Percentiles rank a stretch among this genome's conserved stretches.
These are phyloP conservation scores for Micromesistius poutassou DNA, from an alignment of 2,797 vertebrate genomes.

Conservation along the genomic window DNA sequence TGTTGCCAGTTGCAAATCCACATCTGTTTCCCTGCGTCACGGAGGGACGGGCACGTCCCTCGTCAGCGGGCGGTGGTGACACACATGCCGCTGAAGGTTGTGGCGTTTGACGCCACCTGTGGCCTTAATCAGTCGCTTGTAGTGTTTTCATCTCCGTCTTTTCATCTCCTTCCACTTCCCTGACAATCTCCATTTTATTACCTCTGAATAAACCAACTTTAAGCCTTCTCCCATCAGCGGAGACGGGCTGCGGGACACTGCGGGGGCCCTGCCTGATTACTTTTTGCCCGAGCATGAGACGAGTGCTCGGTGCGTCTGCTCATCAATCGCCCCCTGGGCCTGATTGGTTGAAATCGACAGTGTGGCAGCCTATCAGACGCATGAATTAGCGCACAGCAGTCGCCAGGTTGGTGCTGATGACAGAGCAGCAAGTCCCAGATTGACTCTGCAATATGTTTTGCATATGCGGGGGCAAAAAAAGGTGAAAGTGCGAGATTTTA, in stretches of 20 bases:
- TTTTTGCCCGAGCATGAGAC: constrained; percentile 27
- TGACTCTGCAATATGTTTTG: not conserved
- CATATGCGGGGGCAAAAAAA: not conserved
- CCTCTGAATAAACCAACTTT: constrained; percentile 29
- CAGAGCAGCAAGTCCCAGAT: not conserved
- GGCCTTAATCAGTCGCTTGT: constrained; percentile 61
- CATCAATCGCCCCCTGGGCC: constrained; percentile 27
- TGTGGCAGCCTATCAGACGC: constrained; percentile 4
- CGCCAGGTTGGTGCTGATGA: not conserved
- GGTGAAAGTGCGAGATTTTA: not conserved
- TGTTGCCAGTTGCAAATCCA: constrained; percentile 3
- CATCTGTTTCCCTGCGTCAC: constrained; percentile 9
- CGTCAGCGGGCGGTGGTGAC: constrained; percentile 43
- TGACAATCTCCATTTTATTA: constrained; percentile 28
- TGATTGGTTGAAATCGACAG: constrained; percentile 21
- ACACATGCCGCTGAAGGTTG: constrained; percentile 45
- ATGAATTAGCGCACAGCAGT: constrained; percentile 23
- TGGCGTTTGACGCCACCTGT: constrained; percentile 48
- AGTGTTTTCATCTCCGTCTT: constrained; percentile 53
- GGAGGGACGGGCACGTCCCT: constrained; percentile 46
- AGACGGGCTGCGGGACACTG: constrained; percentile 28
- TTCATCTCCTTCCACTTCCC: constrained; percentile 42
- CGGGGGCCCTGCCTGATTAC: constrained; percentile 21
- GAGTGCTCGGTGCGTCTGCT: constrained; percentile 23
- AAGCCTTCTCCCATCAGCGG: constrained; percentile 48